Evolutionary conservation across 1,140 invertebrate genomes (phyloP).

Genomic region (Cataglyphis hispanica): DNA sequence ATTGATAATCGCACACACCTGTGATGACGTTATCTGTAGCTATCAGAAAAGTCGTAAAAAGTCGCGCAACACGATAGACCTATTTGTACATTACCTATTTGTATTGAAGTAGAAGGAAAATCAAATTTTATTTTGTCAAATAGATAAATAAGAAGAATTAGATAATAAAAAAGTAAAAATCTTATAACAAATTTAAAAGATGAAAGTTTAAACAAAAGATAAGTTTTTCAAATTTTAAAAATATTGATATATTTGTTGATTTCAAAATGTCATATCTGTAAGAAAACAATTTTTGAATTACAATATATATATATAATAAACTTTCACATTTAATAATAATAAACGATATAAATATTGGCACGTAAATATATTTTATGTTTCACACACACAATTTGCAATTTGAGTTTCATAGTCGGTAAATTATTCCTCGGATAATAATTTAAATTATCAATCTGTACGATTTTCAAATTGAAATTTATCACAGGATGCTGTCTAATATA

Average conservation of each 20-base stretch:
- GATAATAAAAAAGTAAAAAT: neutral
- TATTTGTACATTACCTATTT: neutral
- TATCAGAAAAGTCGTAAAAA: conserved; percentile 53
- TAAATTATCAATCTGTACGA: neutral
- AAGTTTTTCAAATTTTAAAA: neutral
- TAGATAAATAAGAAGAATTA: conserved; percentile 5
- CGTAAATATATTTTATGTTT: neutral
- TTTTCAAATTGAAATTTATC: conserved; percentile 22
- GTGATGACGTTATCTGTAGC: conserved; percentile 43
- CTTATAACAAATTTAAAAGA: neutral
- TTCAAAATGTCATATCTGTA: neutral
- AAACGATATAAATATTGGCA: neutral
- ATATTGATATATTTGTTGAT: neutral
- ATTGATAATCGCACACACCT: conserved; percentile 43
- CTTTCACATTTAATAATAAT: neutral
- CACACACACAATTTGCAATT: neutral
- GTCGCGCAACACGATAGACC: conserved; percentile 20
- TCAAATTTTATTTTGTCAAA: neutral
- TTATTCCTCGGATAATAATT: neutral
- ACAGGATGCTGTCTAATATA: neutral
- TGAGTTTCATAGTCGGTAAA: neutral
- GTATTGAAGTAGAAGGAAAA: neutral
- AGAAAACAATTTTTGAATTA: neutral
- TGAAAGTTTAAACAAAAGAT: neutral
- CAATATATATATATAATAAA: neutral